Conservation (phyloP, 2,888 invertebrate genomes). For the Taphrorychus bicolor region DNA sequence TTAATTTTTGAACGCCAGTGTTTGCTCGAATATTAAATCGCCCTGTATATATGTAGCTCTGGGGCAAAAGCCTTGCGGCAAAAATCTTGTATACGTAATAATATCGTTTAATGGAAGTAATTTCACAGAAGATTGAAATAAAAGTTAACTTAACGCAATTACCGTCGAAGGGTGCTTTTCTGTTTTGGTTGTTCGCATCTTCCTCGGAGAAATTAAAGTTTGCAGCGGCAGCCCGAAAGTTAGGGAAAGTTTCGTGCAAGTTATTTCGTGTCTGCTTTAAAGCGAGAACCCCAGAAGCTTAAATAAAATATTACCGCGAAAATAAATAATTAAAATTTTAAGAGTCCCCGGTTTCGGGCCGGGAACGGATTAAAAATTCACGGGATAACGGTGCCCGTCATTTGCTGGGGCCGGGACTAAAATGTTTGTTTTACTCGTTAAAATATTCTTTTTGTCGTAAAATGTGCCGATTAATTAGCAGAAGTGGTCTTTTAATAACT, state of each 20-base stretch:
- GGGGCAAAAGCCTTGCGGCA: too few relatives aligned
- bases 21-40: too few relatives aligned
- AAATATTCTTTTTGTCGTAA: conserved; percentile 26
- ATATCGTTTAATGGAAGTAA: conserved; percentile 33
- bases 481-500: conserved; percentile 4
- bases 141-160: conserved; percentile 39
- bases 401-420: conserved; percentile 11
- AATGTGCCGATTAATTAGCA: conserved; percentile 1
- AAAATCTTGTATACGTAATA: conserved; percentile 2
- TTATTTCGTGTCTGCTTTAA: conserved; percentile 33
- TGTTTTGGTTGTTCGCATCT: conserved; percentile 32
- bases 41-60: too few relatives aligned
- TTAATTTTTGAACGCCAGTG: too few relatives aligned
- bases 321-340: conserved; percentile 41
- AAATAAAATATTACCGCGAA: conserved; percentile 37
- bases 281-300: conserved; percentile 29
- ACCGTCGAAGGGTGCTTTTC: conserved; percentile 24
- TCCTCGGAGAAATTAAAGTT: conserved; percentile 36
- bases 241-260: conserved; percentile 29
- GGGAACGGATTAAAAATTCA: conserved; percentile 20
- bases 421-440: conserved; percentile 9
- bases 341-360: conserved; percentile 24
- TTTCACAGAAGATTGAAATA: conserved; percentile 42
- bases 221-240: conserved; percentile 33
- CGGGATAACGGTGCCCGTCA: conserved; percentile 14